These are phyloP conservation scores for Percopsis transmontana DNA, from an alignment of 2,113 vertebrate genomes.

Conservation along the genomic window DNA sequence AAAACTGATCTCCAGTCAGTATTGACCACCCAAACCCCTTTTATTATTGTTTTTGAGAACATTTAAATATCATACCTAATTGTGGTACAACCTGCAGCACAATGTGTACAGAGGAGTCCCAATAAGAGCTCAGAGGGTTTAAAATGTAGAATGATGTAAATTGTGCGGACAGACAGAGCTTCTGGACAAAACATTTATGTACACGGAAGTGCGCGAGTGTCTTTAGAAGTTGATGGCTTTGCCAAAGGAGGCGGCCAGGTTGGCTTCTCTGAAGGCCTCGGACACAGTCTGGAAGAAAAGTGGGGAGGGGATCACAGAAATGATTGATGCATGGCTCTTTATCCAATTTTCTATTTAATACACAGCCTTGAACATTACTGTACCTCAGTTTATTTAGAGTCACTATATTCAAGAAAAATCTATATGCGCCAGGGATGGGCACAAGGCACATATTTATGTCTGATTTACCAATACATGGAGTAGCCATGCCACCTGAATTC, in stretches of 20 bases:
- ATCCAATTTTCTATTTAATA: too few species aligned
- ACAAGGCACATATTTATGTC: too few species aligned
- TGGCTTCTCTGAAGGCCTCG: conserved; percentile 99
- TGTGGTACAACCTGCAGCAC: conserved; percentile 17
- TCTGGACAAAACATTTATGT: conserved; percentile 44
- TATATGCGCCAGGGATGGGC: too few species aligned
- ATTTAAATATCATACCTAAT: conserved; percentile 65
- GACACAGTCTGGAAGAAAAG: conserved; percentile 89
- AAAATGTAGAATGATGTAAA: background rate
- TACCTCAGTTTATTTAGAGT: too few species aligned
- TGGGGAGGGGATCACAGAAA: background rate
- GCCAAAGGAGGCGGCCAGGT: conserved; percentile 94
- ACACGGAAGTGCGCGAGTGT: conserved; percentile 47
- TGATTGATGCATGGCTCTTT: background rate
- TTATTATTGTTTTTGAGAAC: conserved; percentile 45
- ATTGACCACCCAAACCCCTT: conserved; percentile 20
- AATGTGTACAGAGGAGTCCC: conserved; percentile 12
- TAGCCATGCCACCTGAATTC: too few species aligned
- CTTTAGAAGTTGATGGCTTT: conserved; percentile 97
- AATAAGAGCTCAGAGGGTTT: background rate
- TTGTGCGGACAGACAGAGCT: conserved; percentile 8
- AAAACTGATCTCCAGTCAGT: conserved; percentile 42
- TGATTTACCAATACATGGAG: too few species aligned
- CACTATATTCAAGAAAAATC: too few species aligned
- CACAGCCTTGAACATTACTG: too few species aligned